These are phyloP conservation scores for Manis javanica DNA, from an alignment of 2,797 vertebrate species.

Conservation along the genomic window DNA sequence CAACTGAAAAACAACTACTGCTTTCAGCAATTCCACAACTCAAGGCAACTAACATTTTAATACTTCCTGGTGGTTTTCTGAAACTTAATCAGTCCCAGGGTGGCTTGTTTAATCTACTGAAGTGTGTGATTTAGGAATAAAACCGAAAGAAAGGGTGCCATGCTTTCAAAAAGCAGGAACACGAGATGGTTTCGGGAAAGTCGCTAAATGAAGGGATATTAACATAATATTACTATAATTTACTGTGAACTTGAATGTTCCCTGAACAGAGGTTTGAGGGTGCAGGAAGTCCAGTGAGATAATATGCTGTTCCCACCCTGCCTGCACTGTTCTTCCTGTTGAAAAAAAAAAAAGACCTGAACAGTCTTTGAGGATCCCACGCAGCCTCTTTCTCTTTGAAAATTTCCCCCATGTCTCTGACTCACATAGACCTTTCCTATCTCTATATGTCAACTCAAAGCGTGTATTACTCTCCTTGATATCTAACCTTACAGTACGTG, in stretches of 20 bases:
- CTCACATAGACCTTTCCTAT: background rate
- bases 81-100: constrained; percentile 15
- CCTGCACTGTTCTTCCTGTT: background rate
- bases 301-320: background rate
- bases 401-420: background rate
- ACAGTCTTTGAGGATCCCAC: background rate
- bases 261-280: background rate
- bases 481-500: background rate
- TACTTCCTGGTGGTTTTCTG: constrained; percentile 16
- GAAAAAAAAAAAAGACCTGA: background rate
- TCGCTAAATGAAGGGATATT: background rate
- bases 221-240: background rate
- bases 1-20: background rate
- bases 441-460: background rate
- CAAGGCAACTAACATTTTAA: background rate
- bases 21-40: background rate
- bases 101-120: background rate
- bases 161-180: background rate
- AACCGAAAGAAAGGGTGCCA: background rate
- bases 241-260: background rate
- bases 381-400: background rate
- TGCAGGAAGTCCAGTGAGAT: background rate
- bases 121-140: background rate
- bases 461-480: background rate
- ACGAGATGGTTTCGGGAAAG: background rate